A percentile compares a stretch with the other conserved stretches of the same genome.
Evolutionary conservation across 2,113 vertebrate genomes (phyloP).

Genomic region (Chaetodon auriga): DNA sequence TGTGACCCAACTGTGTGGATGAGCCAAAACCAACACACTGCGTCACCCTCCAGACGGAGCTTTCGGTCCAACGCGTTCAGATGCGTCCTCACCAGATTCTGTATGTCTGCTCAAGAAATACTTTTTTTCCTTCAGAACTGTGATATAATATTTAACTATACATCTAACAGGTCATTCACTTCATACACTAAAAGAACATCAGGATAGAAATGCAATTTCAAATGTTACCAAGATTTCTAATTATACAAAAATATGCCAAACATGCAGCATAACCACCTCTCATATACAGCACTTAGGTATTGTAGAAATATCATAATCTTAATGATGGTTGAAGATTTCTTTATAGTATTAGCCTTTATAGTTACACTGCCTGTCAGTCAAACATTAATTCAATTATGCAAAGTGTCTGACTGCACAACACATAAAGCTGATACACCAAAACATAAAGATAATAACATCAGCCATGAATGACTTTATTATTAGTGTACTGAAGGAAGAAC

Average conservation of each 20-base stretch:
- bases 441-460: conserved; percentile 9
- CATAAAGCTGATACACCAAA: conserved; percentile 2
- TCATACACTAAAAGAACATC: background rate
- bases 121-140: background rate
- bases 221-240: background rate
- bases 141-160: background rate
- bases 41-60: no score
- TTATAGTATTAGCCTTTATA: background rate
- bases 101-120: background rate
- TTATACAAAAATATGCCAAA: background rate
- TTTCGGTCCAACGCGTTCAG: no score
- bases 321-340: background rate
- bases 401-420: background rate
- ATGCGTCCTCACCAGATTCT: no score
- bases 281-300: no score
- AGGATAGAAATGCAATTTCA: background rate
- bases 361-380: background rate
- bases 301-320: background rate
- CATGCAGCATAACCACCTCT: background rate
- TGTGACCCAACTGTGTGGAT: no score
- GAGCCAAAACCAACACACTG: no score
- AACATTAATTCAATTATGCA: conserved; percentile 13
- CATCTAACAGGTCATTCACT: background rate
- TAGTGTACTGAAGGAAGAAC: background rate
- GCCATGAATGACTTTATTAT: background rate